Base-by-base conservation (phyloP, 2,113 vertebrate genomes). In the Salminus brasiliensis region DNA sequence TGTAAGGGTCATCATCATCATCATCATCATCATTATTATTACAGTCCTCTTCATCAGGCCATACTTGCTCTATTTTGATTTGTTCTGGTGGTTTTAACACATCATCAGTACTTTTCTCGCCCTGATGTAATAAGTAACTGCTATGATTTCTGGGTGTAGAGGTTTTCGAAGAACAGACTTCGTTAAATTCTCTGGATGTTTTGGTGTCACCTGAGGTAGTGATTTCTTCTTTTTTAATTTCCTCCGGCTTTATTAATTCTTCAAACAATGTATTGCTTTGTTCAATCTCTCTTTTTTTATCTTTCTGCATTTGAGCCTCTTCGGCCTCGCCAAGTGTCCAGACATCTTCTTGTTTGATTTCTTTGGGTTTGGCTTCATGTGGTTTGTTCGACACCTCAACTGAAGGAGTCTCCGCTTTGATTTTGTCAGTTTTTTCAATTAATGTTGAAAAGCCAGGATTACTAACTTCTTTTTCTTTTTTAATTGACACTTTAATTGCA, bases 161-260 rank as follows among this genome's bases (percentile, higher is more conserved):
- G 18, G 39, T 13, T 60, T 76, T 75, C 47, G 89, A 86, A 60
- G 73, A 84, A 47, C 88, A 82, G 3, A 83, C 62, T 41, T 69
- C 34, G 76, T 83, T 81, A 21, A 18, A 5, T 27, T 76, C 3
- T 63, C 80, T 57, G 74, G n/a, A 62, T 55, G 88, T 81, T 72
- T 74, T 76, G 85, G 87, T 89, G 53, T 87, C 82, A 78, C 88
- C 86, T 63, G 89, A 10, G 18, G 18, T 63, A 27, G 29, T 0
- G 10, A 0, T 21, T 45, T 85, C 85, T 78, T 91, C 89, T 75
- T 86, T 86, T 27, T 90, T 90, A 3, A 88, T 78, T 39, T 89
- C 82, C 84, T 87, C 89, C 41, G 23, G 7, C 12, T 9, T 1
- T 36, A 82, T 78, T 0, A 45, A 23, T n/a, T 82, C 77, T 76